Evolutionary conservation across 2,888 invertebrate genomes (phyloP), one percentile per base, ranked within the genome.

Genomic region (Agrilus biguttatus): DNA sequence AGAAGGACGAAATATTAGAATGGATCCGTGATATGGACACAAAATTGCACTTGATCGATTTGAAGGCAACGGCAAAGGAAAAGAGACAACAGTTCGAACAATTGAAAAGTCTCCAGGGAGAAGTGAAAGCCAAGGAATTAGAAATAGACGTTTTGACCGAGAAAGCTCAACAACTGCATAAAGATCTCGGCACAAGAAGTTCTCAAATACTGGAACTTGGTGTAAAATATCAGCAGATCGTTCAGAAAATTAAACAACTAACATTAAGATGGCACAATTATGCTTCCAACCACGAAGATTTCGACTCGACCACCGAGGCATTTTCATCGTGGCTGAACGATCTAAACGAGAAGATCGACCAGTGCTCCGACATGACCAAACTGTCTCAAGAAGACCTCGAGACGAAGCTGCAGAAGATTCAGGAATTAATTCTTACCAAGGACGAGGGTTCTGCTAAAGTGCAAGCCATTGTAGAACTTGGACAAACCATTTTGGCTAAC

Each of bases 81-180:
- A 95, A 95, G 67, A 83, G 84, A 59, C 75, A 78, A 23, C 91
- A 92, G 55, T 71, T 91, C 38, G 88, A 90, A 51, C 73, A 77
- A 41, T 72, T 93, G 48, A 77, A 86, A 63, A 70, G 72, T 21
- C 63, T 90, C 23, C 91, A 91, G 68, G 90, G 90, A 38, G 88
- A 90, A 68, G 82, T 91, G 1, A 75, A 87, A 37, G 89, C 90
- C 3, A 90, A 90, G 58, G 91, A 91, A 65, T 67, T 91, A 10
- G 93, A 93, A 69, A 88, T 93, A 44, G 93, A 95, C 55, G 82
- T 85, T 41, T 84, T 95, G 0, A 90, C 89, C 17, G 95, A 95
- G 62, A 80, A 85, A 51, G 88, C 90, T 0, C 92, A 95, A 59
- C 77, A 83, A 49, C 66, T 91, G 10, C 80, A 86, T 47, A 84